phyloP scores from a whole-genome alignment of 2,888 invertebrate genomes.

The Brenthis daphne region DNA sequence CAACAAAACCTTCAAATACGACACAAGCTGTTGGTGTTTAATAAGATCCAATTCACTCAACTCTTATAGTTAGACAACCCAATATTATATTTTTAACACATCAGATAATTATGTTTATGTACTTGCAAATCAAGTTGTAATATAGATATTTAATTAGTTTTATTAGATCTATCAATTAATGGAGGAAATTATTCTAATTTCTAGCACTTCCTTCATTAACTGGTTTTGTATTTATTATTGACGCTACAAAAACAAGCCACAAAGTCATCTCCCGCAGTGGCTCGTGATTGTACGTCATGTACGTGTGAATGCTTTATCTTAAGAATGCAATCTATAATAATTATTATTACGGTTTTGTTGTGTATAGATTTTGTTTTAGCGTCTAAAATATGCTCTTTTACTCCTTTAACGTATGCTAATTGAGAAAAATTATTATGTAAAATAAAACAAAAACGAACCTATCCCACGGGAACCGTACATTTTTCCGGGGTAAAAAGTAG shows the following conservation, averaged over 20 bases:
- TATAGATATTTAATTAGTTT: slow-evolving; percentile 1
- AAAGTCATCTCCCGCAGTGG: slow-evolving; percentile 50
- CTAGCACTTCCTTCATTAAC: neutral
- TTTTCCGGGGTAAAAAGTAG: no score
- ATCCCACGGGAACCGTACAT: no score
- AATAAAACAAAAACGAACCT: no score
- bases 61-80: neutral
- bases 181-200: neutral
- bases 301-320: slow-evolving; percentile 62
- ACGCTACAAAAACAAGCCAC: slow-evolving; percentile 36
- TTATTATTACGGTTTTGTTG: slow-evolving; percentile 40
- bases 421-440: no score
- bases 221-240: slow-evolving; percentile 11
- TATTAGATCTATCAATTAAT: no score
- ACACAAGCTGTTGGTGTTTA: slow-evolving; percentile 4
- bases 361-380: slow-evolving; percentile 23
- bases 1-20: slow-evolving; percentile 49
- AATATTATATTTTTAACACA: neutral
- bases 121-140: no score
- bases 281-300: slow-evolving; percentile 59
- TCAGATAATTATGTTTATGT: neutral
- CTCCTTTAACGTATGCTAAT: no score
- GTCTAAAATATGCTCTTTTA: neutral
- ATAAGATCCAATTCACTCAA: slow-evolving; percentile 12
- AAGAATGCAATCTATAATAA: slow-evolving; percentile 65